Evolutionary conservation across 2,888 invertebrate species (phyloP), one percentile per base, ranked within the genome.

Genomic region (Chaitophorus viminalis): DNA sequence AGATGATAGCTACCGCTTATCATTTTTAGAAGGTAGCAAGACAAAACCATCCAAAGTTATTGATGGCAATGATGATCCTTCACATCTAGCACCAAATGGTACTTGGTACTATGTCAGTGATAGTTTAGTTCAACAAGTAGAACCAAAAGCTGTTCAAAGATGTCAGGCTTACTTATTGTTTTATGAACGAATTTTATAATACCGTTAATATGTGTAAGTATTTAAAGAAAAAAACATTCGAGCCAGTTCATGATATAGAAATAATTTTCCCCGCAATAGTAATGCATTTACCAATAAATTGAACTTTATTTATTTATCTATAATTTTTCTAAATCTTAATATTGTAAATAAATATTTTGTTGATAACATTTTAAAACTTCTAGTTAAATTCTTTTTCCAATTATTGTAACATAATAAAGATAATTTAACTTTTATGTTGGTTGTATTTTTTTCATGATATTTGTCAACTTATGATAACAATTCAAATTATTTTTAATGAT

Each of bases 111-210:
- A 96, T 91, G 95, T 98, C 82, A 98, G 98, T 88, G 99, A 99
- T 92, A 95, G 96, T 89, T 94, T 95, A 91, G 97, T 98, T 0
- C 93, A 94, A 70, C 96, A 96, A 91, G 95, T 96, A 39, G 93
- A 94, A 88, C 96, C 97, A 91, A 94, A 94, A 4, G 93, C 94
- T 89, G 98, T 98, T 89, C 93, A 98, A 77, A 93, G 94, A 90
- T 95, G 95, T 89, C 97, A 99, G 92, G 99, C 99, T 29, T 99
- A 99, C 92, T 93, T 99, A 83, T 93, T 99, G 70, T 99, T 99
- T 92, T 99, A 99, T 92, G 98, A 99, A 92, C 94, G 98, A 92
- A 95, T 98, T 91, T 93, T 95, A 92, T 97, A 95, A 92, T 90
- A 82, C 70, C 36, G 18, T 68, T 52, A 25, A 39, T 74, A 68